A percentile compares a stretch with the other conserved stretches of the same genome.
Conservation (phyloP, 2,888 invertebrate genomes). For the Aleiodes testaceus region DNA sequence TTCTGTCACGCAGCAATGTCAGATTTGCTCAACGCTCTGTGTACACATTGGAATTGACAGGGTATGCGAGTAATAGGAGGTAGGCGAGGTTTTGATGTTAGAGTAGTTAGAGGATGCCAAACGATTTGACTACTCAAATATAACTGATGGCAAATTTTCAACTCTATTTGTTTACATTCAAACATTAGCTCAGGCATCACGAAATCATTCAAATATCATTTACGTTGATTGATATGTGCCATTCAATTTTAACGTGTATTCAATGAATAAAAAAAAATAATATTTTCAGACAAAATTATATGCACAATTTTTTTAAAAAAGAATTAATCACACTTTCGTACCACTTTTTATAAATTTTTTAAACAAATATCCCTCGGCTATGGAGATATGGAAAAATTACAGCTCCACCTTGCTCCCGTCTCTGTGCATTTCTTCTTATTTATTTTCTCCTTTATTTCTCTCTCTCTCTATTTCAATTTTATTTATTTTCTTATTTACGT, state of each 20-base stretch:
- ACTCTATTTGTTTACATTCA: neutral
- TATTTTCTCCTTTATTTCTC: constrained; percentile 1
- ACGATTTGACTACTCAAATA: constrained; percentile 31
- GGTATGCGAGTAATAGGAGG: neutral
- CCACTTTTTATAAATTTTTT: constrained; percentile 24
- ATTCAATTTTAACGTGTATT: neutral
- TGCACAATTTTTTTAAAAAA: neutral
- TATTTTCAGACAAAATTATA: neutral
- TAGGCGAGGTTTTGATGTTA: neutral
- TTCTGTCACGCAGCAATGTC: constrained; percentile 12
- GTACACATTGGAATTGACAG: constrained; percentile 30
- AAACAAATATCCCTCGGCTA: constrained; percentile 3
- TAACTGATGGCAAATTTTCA: constrained; percentile 18
- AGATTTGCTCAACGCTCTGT: constrained; percentile 17
- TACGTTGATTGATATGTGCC: neutral
- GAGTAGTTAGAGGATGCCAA: constrained; percentile 13
- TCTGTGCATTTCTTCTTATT: constrained; percentile 38
- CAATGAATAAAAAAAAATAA: neutral
- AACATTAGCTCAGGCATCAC: neutral
- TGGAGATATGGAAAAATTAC: constrained; percentile 32
- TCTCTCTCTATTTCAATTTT: constrained; percentile 6
- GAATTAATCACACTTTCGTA: constrained; percentile 21
- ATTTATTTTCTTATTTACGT: constrained; percentile 1
- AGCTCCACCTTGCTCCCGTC: constrained; percentile 28
- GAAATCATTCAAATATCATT: neutral